These are phyloP conservation scores for Castor canadensis DNA, from an alignment of 2,113 vertebrate species.

Conservation along the genomic window DNA sequence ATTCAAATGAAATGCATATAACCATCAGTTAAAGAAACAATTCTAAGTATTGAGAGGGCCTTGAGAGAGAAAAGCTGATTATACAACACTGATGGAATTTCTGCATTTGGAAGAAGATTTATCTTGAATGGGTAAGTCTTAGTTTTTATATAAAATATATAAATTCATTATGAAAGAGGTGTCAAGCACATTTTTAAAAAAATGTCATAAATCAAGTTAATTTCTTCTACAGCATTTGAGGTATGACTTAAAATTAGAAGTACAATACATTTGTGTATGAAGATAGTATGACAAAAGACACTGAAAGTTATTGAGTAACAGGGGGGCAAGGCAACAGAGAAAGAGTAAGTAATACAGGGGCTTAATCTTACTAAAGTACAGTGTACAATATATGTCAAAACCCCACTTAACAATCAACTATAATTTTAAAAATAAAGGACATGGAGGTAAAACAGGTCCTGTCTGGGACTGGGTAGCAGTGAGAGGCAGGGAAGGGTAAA, in stretches of 20 bases:
- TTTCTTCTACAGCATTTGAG: background rate
- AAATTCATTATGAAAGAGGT: background rate
- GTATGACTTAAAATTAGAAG: background rate
- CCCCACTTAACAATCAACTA: too few relatives aligned
- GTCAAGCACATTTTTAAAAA: background rate
- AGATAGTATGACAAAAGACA: too few relatives aligned
- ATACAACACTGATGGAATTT: background rate
- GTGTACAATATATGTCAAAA: too few relatives aligned
- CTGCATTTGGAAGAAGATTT: background rate
- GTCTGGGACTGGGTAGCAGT: too few relatives aligned
- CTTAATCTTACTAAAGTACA: too few relatives aligned
- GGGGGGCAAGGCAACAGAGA: too few relatives aligned
- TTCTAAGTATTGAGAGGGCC: background rate
- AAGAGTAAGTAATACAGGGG: too few relatives aligned
- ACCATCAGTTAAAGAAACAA: background rate
- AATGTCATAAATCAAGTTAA: background rate
- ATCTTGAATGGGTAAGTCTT: background rate
- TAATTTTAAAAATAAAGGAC: too few relatives aligned
- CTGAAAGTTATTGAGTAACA: too few relatives aligned
- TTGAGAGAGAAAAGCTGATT: background rate
- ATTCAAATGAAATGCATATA: background rate
- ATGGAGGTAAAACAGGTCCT: too few relatives aligned
- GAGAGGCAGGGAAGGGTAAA: too few relatives aligned
- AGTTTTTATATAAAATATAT: background rate
- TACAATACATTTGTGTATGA: too few relatives aligned